Percentiles rank a stretch among this genome's conserved stretches.
Evolutionary conservation across 2,113 vertebrate genomes (phyloP).

Genomic region (Canis aureus): DNA sequence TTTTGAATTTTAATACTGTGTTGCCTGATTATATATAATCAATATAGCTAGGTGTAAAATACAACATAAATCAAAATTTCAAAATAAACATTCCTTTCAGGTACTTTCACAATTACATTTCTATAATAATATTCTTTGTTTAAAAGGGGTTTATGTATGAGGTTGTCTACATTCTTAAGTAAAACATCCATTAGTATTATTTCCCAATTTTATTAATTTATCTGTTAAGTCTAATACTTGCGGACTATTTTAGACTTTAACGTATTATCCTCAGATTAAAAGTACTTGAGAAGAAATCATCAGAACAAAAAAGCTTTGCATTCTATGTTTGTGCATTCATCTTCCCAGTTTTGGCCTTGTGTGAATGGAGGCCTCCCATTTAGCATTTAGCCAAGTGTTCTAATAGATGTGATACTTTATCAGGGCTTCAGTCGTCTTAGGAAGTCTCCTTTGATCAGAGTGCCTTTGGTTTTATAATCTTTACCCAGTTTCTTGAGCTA

Average conservation of each 20-base stretch:
- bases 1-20: conserved; percentile 38
- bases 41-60: background rate
- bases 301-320: conserved; percentile 9
- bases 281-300: background rate
- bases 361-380: background rate
- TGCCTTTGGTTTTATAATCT: conserved; percentile 11
- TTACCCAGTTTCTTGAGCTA: background rate
- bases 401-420: background rate
- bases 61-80: conserved; percentile 5
- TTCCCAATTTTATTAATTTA: conserved; percentile 47
- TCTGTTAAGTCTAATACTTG: conserved; percentile 6
- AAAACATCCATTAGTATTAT: conserved; percentile 12
- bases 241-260: conserved; percentile 53
- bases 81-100: conserved; percentile 1
- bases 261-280: conserved; percentile 11
- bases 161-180: background rate
- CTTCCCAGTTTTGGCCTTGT: background rate
- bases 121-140: conserved; percentile 30
- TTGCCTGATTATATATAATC: background rate
- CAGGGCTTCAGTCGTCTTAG: background rate
- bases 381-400: background rate
- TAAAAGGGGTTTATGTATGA: background rate
- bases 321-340: background rate
- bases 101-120: conserved; percentile 40
- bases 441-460: background rate